Percentiles rank a stretch among this genome's conserved stretches.
Conservation (phyloP, 2,113 vertebrate species). For the Epinephelus cyanopodus region DNA sequence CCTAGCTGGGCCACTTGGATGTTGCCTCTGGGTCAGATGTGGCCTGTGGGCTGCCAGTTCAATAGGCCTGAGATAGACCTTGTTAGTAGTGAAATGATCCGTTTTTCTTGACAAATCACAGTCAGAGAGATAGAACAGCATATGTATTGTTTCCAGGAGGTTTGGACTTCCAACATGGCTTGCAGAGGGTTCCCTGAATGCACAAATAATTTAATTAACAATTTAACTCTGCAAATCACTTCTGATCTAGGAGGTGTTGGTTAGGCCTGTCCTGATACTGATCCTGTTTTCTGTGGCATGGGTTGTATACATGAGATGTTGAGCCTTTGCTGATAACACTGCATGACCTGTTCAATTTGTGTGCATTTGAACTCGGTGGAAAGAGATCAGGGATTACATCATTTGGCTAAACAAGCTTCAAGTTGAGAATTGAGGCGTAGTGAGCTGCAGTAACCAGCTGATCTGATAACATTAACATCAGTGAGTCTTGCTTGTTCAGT, state of each 20-base stretch:
- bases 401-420: background rate
- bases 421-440: background rate
- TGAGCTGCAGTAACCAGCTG: constrained; percentile 1
- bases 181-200: background rate
- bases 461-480: background rate
- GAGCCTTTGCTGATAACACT: background rate
- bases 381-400: background rate
- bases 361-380: background rate
- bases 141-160: background rate
- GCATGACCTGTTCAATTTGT: background rate
- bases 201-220: background rate
- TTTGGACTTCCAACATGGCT: background rate
- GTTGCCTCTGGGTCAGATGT: too few relatives aligned
- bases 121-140: background rate
- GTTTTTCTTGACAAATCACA: background rate
- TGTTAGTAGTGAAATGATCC: too few relatives aligned
- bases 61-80: too few relatives aligned
- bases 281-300: background rate
- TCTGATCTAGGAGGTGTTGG: background rate
- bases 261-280: background rate
- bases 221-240: background rate
- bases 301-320: background rate
- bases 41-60: too few relatives aligned
- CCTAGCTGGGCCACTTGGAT: too few relatives aligned
- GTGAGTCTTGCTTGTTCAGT: background rate